phyloP scores from a whole-genome alignment of 2,888 invertebrate genomes.

The Acrocyrtus sp. region DNA sequence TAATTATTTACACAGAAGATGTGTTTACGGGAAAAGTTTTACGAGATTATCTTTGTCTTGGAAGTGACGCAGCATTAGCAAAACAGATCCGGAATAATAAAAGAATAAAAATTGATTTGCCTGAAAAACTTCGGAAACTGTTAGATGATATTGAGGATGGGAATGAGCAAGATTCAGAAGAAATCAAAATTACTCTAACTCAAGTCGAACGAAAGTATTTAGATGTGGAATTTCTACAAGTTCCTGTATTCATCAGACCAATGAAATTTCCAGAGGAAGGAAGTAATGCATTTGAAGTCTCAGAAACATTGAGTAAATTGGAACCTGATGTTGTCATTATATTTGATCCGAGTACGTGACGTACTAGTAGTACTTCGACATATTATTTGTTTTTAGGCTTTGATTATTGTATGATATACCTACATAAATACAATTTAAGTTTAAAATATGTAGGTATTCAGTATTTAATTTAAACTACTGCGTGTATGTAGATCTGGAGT shows the following conservation, averaged over 20 bases:
- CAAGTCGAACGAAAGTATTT: conserved; percentile 64
- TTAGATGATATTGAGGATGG: too few relatives aligned
- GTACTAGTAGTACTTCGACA: background rate
- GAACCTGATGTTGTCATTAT: conserved; percentile 60
- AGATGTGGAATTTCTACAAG: conserved; percentile 59
- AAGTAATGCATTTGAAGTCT: conserved; percentile 54
- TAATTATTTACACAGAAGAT: conserved; percentile 84
- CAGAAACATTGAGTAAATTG: conserved; percentile 55
- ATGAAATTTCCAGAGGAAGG: conserved; percentile 4
- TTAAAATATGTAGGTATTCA: background rate
- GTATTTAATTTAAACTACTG: background rate
- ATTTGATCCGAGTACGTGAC: conserved; percentile 61
- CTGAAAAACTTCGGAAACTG: too few relatives aligned
- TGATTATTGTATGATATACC: background rate
- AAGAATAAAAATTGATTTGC: conserved; percentile 59
- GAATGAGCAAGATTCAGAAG: too few relatives aligned
- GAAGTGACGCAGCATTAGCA: conserved; percentile 56
- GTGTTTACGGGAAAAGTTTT: conserved; percentile 76
- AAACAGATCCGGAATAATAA: conserved; percentile 54
- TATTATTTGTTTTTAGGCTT: background rate
- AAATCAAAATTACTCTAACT: conserved; percentile 64
- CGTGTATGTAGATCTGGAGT: conserved; percentile 55
- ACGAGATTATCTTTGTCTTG: conserved; percentile 58
- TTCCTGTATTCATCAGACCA: conserved; percentile 30
- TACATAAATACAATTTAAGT: background rate